Evolutionary conservation across 1,140 invertebrate genomes (phyloP).

Genomic region (Zaprionus inermis): DNA sequence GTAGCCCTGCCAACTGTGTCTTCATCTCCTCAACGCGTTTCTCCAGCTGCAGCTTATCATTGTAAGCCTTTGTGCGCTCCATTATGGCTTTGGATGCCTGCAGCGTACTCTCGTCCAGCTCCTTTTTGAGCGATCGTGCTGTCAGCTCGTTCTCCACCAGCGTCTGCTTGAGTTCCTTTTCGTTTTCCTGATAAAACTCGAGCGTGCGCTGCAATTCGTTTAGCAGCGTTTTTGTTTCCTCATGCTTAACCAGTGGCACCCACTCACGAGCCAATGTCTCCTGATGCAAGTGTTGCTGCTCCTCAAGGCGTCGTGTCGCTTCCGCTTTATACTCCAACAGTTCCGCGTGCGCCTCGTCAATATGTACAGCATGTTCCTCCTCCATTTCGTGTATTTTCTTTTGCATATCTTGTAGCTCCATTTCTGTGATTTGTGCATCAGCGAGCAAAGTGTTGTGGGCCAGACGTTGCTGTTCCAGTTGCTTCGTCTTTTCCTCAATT

Average conservation of each 20-base stretch:
- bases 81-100: slow-evolving; percentile 87
- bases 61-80: slow-evolving; percentile 87
- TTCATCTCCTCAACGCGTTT: slow-evolving; percentile 83
- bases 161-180: slow-evolving; percentile 74
- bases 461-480: slow-evolving; percentile 64
- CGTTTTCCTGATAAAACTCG: slow-evolving; percentile 79
- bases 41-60: slow-evolving; percentile 85
- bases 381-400: slow-evolving; percentile 71
- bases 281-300: slow-evolving; percentile 52
- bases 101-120: slow-evolving; percentile 75
- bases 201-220: slow-evolving; percentile 59
- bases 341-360: slow-evolving; percentile 60
- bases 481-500: slow-evolving; percentile 50
- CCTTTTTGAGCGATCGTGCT: slow-evolving; percentile 68
- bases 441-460: slow-evolving; percentile 76
- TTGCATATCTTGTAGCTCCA: slow-evolving; percentile 78
- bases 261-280: slow-evolving; percentile 64
- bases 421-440: slow-evolving; percentile 76
- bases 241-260: slow-evolving; percentile 52
- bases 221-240: slow-evolving; percentile 62
- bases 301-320: slow-evolving; percentile 46
- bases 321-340: slow-evolving; percentile 69
- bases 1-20: slow-evolving; percentile 41
- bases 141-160: slow-evolving; percentile 74
- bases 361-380: slow-evolving; percentile 47